phyloP scores from a whole-genome alignment of 2,113 vertebrate species.

The Megaceryle maxima region DNA sequence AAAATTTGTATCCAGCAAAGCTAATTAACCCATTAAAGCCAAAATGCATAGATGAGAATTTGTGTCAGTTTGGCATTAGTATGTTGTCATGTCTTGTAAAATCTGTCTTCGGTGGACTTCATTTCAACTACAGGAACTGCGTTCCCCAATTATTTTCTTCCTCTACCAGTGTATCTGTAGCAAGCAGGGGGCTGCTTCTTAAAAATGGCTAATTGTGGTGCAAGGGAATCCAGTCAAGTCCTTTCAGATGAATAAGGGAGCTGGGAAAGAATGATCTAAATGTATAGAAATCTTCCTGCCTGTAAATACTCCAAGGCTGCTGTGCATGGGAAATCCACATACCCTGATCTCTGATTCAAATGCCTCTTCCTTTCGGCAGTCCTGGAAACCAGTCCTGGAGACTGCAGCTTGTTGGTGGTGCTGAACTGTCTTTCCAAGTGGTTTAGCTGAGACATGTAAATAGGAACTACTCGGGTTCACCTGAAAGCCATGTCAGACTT shows the following conservation, averaged over 20 bases:
- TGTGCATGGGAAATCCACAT: not conserved
- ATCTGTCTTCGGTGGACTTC: constrained; percentile 29
- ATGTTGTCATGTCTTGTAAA: constrained; percentile 52
- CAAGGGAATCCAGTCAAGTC: not conserved
- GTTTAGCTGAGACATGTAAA: constrained; percentile 11
- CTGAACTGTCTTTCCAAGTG: not conserved
- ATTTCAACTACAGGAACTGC: constrained; percentile 11
- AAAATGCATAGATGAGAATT: constrained; percentile 48
- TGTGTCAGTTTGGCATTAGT: constrained; percentile 56
- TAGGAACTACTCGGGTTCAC: constrained; percentile 55
- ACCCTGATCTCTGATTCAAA: not conserved
- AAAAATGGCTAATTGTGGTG: not conserved
- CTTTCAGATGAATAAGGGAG: not conserved
- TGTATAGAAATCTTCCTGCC: not conserved
- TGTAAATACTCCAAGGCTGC: not conserved
- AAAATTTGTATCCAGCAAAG: constrained; percentile 70
- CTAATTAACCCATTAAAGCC: constrained; percentile 70
- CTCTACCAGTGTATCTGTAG: not conserved
- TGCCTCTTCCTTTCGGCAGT: not conserved
- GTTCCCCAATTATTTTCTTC: constrained; percentile 9
- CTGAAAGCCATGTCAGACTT: constrained; percentile 64
- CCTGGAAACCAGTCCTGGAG: not conserved
- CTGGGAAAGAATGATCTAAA: not conserved
- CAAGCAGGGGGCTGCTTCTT: not conserved
- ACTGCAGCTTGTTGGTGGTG: not conserved